Base-by-base conservation (phyloP, 2,113 vertebrate species). In the Corythaeola cristata region DNA sequence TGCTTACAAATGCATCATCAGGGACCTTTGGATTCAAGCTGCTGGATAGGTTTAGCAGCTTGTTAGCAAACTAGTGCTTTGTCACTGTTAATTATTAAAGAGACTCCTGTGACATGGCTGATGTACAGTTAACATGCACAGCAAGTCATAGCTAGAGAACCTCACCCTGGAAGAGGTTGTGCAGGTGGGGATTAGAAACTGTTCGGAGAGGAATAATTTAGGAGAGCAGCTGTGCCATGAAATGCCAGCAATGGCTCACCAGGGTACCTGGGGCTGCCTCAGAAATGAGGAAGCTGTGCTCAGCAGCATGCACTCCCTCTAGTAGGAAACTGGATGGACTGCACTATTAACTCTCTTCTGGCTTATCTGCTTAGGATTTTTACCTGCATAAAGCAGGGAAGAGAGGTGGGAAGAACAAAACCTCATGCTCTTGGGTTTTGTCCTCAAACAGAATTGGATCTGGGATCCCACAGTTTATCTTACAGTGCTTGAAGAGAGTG, bases 251-350 rank as follows among this genome's bases (percentile, higher is more conserved):
- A 47, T 62, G n/a, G 35, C 20, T 69, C 41, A 50, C 16, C 8
- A 32, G 37, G 16, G 4, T 50, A 14, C 26, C 35, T 26, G 30
- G 8, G 8, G 20, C 49, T 44, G 20, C 26, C 28, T 47, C 49
- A 60, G 44, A 72, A 83, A 63, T 10, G 12, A 44, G 23, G 5
- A 68, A 56, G 15, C 27, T 28, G 4, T 3, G 15, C 63, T 26
- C 0, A 0, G 63, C 67, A 90, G 24, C 20, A 17, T 23, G 12
- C 3, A 11, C 9, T 32, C 53, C 22, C 26, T 69, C 30, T 44
- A 32, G 5, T 2, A 64, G 35, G 39, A 58, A 56, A 23, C 26
- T 47, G 35, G 28, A 24, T 13, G 26, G 35, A 49, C 23, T 14
- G 33, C 20, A 45, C 33, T 39, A 5, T n/a, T 56, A 50, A n/a